Base-by-base conservation (phyloP, 2,797 vertebrate species). In the Tympanoctomys barrerae region DNA sequence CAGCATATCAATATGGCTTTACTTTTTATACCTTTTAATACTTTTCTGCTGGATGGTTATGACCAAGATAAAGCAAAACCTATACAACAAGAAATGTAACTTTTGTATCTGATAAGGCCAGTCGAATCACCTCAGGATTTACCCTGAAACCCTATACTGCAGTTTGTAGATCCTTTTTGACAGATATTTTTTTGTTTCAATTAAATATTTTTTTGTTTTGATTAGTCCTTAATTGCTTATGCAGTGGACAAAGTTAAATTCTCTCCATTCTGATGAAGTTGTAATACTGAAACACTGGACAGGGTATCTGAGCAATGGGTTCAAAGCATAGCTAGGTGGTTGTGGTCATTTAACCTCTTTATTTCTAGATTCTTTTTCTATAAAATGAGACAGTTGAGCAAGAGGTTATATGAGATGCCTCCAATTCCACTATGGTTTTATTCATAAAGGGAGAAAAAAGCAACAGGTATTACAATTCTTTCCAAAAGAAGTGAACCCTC, bases 401-500 rank as follows among this genome's bases (percentile, higher is more conserved):
- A 79, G 31, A 85, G 64, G 24, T 88, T 31, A 52, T 93, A 22
- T 66, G 46, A 93, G 46, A 86, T 81, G 31, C 2, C 24, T 71
- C 59, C 89, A 71, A 70, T 80, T 87, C 21, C 81, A 42, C 1
- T 39, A 52, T 26, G 87, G 64, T 87, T 95, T 94, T 94, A 96
- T 79, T 89, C 54, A 87, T 78, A 94, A 95, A 89, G 36, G 36
- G 95, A 84, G 36, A 91, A 73, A 89, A 59, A 62, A 84, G 18
- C 42, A 80, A 95, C 79, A 85, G 75, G 49, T 57, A 73, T 26
- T 84, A 42, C 4, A 42, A 59, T 78, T 75, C 10, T 16, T 94
- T 95, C 73, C 52, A 39, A 86, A 95, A 95, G 54, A 39, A 97
- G 46, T 71, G 91, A 88, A 33, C 46, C 77, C 54, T 93, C 46